A percentile compares a stretch with the other conserved stretches of the same genome.
Evolutionary conservation across 2,888 invertebrate genomes (phyloP).

Genomic region (Orthonevra nobilis): DNA sequence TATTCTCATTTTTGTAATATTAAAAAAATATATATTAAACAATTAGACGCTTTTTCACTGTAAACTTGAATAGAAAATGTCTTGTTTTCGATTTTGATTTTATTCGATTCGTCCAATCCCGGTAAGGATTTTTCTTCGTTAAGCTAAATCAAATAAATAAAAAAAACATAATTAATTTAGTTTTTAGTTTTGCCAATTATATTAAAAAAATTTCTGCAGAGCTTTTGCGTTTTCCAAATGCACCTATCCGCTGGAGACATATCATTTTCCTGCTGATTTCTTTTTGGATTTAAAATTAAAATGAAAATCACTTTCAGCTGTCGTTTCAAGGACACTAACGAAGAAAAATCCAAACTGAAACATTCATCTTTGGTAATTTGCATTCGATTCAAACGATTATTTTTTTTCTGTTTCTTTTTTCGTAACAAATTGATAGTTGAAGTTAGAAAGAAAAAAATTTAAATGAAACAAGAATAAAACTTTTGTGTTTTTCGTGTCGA

Average conservation of each 20-base stretch:
- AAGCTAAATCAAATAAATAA: conserved; percentile 15
- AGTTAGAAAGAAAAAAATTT: conserved; percentile 2
- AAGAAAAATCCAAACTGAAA: conserved; percentile 51
- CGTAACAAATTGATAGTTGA: conserved; percentile 18
- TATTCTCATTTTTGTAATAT: too few relatives aligned
- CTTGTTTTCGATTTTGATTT: conserved; percentile 27
- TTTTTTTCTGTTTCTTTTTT: conserved; percentile 20
- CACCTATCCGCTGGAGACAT: too few relatives aligned
- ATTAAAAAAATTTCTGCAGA: too few relatives aligned
- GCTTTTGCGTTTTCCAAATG: too few relatives aligned
- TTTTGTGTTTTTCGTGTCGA: conserved; percentile 2
- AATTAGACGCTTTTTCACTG: conserved; percentile 35
- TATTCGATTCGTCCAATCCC: conserved; percentile 18
- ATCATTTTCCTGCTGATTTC: neutral
- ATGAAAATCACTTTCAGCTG: neutral
- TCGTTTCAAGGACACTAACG: conserved; percentile 33
- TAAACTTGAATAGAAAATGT: conserved; percentile 38
- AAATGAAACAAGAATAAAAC: neutral
- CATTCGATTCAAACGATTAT: conserved; percentile 26
- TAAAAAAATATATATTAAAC: conserved; percentile 1
- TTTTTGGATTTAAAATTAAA: neutral
- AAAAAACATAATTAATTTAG: conserved; percentile 12
- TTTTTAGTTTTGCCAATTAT: conserved; percentile 17
- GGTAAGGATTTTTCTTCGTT: conserved; percentile 50
- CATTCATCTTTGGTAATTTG: conserved; percentile 23